phyloP scores from a whole-genome alignment of 2,888 invertebrate species.

The Himalopsyche anomala region DNA sequence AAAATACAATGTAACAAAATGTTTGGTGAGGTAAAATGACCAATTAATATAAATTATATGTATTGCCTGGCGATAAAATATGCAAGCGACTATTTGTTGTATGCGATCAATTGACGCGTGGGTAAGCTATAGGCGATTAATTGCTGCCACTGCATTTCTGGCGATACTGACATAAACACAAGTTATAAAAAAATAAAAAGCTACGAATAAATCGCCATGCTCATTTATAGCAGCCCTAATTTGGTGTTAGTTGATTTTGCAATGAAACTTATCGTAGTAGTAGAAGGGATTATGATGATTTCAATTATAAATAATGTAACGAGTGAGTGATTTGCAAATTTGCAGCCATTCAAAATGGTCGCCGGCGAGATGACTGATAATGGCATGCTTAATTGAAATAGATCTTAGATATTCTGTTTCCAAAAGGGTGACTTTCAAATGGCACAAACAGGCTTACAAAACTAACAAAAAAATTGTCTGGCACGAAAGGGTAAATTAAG shows the following conservation, averaged over 20 bases:
- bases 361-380: neutral
- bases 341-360: neutral
- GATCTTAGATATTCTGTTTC: slow-evolving; percentile 17
- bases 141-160: too few species aligned
- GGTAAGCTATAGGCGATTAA: too few species aligned
- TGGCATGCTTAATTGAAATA: slow-evolving; percentile 16
- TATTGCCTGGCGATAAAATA: too few species aligned
- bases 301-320: slow-evolving; percentile 57
- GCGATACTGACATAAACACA: too few species aligned
- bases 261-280: neutral
- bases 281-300: slow-evolving; percentile 62
- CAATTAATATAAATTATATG: too few species aligned
- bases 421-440: neutral
- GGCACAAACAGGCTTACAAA: neutral
- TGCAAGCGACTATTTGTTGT: too few species aligned
- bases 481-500: too few species aligned
- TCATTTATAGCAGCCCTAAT: neutral
- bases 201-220: neutral
- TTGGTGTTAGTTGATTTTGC: neutral
- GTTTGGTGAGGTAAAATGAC: too few species aligned
- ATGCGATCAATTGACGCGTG: too few species aligned
- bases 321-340: slow-evolving; percentile 52
- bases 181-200: neutral
- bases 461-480: too few species aligned
- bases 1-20: too few species aligned